phyloP scores from a whole-genome alignment of 2,888 invertebrate species.

The Dryobota labecula region DNA sequence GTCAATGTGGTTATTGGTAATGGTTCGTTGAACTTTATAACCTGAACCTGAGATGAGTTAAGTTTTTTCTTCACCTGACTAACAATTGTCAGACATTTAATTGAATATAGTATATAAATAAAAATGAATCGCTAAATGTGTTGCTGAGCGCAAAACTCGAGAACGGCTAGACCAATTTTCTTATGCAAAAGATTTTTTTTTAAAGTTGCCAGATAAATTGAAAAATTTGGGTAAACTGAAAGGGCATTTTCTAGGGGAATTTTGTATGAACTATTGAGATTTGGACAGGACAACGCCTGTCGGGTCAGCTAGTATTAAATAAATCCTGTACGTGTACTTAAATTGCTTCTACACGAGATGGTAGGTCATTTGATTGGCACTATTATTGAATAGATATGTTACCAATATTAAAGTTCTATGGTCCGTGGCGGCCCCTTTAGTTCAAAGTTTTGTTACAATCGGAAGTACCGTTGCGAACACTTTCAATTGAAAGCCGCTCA shows the following conservation, averaged over 20 bases:
- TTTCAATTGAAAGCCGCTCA: slow-evolving; percentile 74
- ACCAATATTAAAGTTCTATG: slow-evolving; percentile 49
- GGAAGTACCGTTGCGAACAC: slow-evolving; percentile 83
- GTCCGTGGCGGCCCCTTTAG: slow-evolving; percentile 78
- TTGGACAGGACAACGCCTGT: no score
- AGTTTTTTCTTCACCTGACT: neutral
- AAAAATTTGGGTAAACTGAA: no score
- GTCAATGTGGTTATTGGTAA: neutral
- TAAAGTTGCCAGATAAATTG: no score
- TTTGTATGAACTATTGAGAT: no score
- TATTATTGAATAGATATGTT: slow-evolving; percentile 34
- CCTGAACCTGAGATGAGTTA: neutral
- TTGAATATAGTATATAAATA: no score
- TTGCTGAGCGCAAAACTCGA: no score
- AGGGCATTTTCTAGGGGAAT: no score
- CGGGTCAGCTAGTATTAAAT: no score
- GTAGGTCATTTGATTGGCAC: slow-evolving; percentile 15
- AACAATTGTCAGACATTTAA: neutral
- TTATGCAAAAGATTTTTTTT: no score
- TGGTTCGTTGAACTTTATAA: neutral
- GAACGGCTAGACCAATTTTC: no score
- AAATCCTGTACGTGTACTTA: no score
- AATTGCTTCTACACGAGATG: neutral
- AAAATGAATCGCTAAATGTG: no score
- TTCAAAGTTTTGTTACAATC: slow-evolving; percentile 78